Conservation (phyloP, 2,113 vertebrate species). For the Neodontobutis hainanensis region DNA sequence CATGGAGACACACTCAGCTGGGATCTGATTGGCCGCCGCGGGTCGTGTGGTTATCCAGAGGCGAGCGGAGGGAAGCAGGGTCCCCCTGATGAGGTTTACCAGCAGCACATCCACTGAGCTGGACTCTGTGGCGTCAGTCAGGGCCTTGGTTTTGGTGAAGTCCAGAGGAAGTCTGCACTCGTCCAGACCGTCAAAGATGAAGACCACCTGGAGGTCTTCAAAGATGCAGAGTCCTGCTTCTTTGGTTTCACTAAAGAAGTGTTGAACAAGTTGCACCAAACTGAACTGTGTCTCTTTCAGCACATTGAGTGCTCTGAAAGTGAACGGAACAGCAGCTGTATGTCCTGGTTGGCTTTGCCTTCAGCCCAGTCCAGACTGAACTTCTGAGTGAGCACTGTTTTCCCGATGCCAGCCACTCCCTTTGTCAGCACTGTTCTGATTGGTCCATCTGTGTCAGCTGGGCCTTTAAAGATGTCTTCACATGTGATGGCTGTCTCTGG, state of each 20-base stretch:
- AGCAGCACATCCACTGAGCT: too few species aligned
- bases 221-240: neutral
- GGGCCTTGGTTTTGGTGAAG: too few species aligned
- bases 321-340: neutral
- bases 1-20: neutral
- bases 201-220: neutral
- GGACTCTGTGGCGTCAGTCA: too few species aligned
- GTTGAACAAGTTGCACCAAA: neutral
- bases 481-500: neutral
- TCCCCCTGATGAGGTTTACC: too few species aligned
- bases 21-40: neutral
- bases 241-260: neutral
- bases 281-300: neutral
- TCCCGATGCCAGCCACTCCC: neutral
- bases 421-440: neutral
- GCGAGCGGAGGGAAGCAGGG: too few species aligned
- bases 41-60: neutral
- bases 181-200: neutral
- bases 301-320: neutral
- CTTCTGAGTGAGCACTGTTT: neutral
- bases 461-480: neutral
- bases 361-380: neutral
- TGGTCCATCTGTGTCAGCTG: neutral
- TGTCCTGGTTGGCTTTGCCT: neutral
- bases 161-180: neutral